These are phyloP conservation scores for Sapajus apella DNA, from an alignment of 2,113 vertebrate species.

Conservation along the genomic window DNA sequence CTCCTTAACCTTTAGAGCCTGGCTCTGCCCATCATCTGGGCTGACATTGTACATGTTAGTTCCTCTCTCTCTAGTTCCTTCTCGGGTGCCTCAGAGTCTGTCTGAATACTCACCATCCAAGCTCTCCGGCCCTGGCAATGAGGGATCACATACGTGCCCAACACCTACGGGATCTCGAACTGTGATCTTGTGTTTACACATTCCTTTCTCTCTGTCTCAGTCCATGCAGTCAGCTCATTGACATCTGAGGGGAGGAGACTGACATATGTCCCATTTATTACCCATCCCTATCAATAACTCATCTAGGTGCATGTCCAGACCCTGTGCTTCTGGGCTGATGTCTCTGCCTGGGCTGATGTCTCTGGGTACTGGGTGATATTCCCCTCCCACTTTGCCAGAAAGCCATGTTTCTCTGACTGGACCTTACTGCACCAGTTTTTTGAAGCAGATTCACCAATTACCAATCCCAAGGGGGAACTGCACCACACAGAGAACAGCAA, in stretches of 20 bases:
- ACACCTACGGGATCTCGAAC: background rate
- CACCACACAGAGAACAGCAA: background rate
- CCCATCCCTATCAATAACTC: too few species aligned
- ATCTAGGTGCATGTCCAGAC: background rate
- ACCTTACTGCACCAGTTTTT: background rate
- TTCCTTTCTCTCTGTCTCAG: background rate
- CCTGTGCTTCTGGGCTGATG: background rate
- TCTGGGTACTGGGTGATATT: background rate
- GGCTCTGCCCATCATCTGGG: background rate
- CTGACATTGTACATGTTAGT: accelerated
- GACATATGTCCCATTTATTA: too few species aligned
- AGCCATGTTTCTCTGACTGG: background rate
- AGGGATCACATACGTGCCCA: background rate
- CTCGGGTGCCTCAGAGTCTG: background rate
- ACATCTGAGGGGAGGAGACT: background rate
- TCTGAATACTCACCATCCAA: background rate
- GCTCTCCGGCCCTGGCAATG: background rate
- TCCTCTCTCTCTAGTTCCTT: background rate
- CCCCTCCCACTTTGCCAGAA: background rate
- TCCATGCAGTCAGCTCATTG: background rate
- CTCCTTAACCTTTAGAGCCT: background rate
- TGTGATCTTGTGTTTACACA: background rate
- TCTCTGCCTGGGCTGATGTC: background rate
- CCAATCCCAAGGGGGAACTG: background rate
- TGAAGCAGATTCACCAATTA: background rate